A percentile compares a stretch with the other conserved stretches of the same genome.
Conservation (phyloP, 2,113 vertebrate genomes). For the Apeltes quadracus region DNA sequence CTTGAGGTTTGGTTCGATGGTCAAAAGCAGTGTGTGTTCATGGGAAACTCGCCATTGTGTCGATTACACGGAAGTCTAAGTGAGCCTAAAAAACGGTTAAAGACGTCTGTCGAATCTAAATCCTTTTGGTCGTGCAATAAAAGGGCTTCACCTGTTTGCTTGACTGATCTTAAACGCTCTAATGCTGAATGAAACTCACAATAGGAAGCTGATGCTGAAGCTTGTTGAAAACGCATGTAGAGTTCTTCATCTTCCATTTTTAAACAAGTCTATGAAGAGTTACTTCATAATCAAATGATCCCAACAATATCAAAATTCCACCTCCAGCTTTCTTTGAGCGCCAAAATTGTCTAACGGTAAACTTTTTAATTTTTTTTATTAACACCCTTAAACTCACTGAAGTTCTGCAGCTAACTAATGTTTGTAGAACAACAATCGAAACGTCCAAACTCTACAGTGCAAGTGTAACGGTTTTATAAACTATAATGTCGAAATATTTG, state of each 20-base stretch:
- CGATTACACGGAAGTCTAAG: neutral
- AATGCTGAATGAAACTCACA: too few species aligned
- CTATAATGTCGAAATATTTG: constrained; percentile 17
- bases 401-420: neutral
- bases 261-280: neutral
- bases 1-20: neutral
- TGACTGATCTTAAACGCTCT: neutral
- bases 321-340: neutral
- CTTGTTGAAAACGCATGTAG: neutral
- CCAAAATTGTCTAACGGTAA: neutral
- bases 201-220: too few species aligned
- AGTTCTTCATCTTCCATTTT: neutral
- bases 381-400: neutral
- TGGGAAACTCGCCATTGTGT: neutral
- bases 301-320: neutral
- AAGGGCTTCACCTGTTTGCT: neutral
- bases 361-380: neutral
- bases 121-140: neutral
- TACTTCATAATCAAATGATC: neutral
- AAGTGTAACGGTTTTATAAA: constrained; percentile 34
- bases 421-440: constrained; percentile 1
- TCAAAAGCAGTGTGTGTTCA: neutral
- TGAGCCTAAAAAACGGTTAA: neutral
- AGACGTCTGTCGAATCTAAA: neutral
- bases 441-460: neutral